Conservation (phyloP, 2,888 invertebrate species). For the Spilarctia lutea region DNA sequence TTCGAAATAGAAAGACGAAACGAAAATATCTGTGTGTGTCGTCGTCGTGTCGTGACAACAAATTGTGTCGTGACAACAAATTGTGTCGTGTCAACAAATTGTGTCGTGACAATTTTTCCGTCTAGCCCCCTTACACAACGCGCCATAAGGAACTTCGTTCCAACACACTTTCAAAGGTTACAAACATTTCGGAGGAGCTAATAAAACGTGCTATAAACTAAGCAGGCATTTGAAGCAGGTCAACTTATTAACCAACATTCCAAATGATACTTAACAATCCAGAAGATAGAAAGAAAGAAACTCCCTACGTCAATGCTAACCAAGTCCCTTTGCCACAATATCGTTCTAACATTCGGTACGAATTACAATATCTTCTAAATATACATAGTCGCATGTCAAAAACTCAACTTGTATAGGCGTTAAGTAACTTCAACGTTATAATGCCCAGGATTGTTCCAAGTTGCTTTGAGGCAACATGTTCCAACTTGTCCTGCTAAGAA, state of each 20-base stretch:
- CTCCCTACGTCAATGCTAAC: not conserved
- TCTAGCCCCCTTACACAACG: too few relatives aligned
- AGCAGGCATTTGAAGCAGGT: too few relatives aligned
- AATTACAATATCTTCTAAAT: not conserved
- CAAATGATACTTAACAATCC: not conserved
- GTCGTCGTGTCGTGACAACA: too few relatives aligned
- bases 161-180: too few relatives aligned
- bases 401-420: slow-evolving; percentile 16
- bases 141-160: too few relatives aligned
- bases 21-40: too few relatives aligned
- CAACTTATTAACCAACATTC: not conserved
- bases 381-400: slow-evolving; percentile 6
- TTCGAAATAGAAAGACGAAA: too few relatives aligned
- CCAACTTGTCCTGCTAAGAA: slow-evolving; percentile 37
- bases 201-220: too few relatives aligned
- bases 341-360: not conserved
- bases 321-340: not conserved
- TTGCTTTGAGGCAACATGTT: slow-evolving; percentile 29
- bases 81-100: too few relatives aligned
- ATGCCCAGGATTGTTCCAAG: slow-evolving; percentile 33
- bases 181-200: too few relatives aligned
- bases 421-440: slow-evolving; percentile 30
- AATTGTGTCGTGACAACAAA: too few relatives aligned
- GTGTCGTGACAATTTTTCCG: too few relatives aligned
- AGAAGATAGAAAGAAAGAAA: not conserved